Percentiles rank a stretch among this genome's conserved stretches.
phyloP scores from a whole-genome alignment of 2,797 vertebrate species.

The Pseudochirops corinnae region DNA sequence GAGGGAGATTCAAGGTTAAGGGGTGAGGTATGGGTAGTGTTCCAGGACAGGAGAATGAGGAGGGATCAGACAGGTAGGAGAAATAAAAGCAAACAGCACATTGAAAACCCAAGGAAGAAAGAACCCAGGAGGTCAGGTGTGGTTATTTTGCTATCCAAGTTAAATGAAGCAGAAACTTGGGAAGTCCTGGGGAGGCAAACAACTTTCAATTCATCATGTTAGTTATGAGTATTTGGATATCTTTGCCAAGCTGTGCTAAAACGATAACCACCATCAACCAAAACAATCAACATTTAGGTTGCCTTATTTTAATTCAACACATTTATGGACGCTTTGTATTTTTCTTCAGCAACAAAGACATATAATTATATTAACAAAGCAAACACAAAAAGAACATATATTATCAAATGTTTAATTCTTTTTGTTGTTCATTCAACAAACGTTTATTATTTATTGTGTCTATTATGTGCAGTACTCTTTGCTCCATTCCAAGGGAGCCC shows the following conservation, averaged over 20 bases:
- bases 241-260: not conserved
- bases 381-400: not conserved
- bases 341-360: not conserved
- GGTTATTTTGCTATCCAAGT: not conserved
- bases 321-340: not conserved
- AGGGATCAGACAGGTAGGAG: not conserved
- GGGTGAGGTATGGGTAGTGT: not conserved
- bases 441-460: not conserved
- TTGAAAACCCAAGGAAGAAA: not conserved
- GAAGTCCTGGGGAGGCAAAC: not conserved
- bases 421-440: not conserved
- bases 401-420: not conserved
- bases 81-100: not conserved
- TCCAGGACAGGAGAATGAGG: not conserved
- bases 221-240: not conserved
- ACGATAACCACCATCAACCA: not conserved
- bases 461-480: not conserved
- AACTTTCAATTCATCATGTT: not conserved
- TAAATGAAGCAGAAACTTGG: not conserved
- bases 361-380: conserved; percentile 2
- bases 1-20: not conserved
- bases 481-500: not conserved
- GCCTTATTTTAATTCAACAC: not conserved
- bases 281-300: not conserved
- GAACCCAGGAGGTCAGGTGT: not conserved